Base-by-base conservation (phyloP, 2,797 vertebrate species). In the Halcyon smyrnensis region DNA sequence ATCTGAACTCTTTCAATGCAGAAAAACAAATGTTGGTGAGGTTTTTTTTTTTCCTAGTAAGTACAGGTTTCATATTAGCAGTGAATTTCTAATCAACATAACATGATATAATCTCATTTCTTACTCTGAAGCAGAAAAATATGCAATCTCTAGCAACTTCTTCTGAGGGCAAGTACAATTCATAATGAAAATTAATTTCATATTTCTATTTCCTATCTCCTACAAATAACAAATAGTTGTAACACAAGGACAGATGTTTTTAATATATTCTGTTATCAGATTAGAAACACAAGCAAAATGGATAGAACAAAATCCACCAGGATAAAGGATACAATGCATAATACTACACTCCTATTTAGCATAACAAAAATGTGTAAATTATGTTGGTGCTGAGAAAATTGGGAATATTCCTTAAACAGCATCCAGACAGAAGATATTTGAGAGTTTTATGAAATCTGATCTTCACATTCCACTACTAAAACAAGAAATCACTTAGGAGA, bases 171-270 rank as follows among this genome's bases (percentile, higher is more conserved):
- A 96, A 96, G 81, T 73, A 78, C 70, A 93, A 96, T 93, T 92
- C 71, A 95, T 88, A 96, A 95, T 84, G 92, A 88, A 96, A 92
- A 95, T 95, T 96, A 96, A 96, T 95, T 95, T 94, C 57, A 25
- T 91, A 91, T 84, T 94, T 63, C 93, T 93, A 80, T 90, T 95
- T 97, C 67, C 73, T 93, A 78, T 82, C 92, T 86, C 50, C 12
- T 88, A 78, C 91, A 97, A 96, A 96, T 87, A 96, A 96, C 85
- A 96, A 96, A 88, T 86, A n/a, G 64, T 90, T 97, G 76, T 97
- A 95, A 92, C 75, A 67, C 65, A 54, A 90, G 91, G 53, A 92
- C 88, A 90, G 94, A 92, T 90, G 30, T 77, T 83, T 45, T 85
- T 85, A 91, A 96, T 97, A 90, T 93, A 63, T 59, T 90, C 41